A percentile compares a stretch with the other conserved stretches of the same genome.
Evolutionary conservation across 2,797 vertebrate genomes (phyloP).

Genomic region (Leuciscus waleckii): DNA sequence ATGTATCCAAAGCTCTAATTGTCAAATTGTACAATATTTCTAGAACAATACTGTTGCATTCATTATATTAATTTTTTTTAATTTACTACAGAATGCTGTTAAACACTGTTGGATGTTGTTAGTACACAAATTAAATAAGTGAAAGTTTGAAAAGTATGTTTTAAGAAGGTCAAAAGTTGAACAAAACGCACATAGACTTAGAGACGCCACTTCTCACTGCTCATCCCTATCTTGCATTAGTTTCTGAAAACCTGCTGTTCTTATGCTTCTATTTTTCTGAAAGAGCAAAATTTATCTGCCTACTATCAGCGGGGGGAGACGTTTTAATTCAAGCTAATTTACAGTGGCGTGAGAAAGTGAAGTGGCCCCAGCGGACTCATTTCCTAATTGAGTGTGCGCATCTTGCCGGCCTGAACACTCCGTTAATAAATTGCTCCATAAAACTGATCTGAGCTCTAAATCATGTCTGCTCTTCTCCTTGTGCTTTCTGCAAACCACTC

Average conservation of each 20-base stretch:
- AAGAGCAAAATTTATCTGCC: slow-evolving; percentile 39
- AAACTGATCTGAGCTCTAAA: slow-evolving; percentile 74
- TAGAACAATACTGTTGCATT: neutral
- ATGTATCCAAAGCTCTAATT: neutral
- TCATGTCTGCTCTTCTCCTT: slow-evolving; percentile 68
- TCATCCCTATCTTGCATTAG: slow-evolving; percentile 10
- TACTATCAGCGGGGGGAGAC: slow-evolving; percentile 60
- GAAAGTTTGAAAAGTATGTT: slow-evolving; percentile 9
- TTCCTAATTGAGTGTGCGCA: slow-evolving; percentile 76
- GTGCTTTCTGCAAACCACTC: slow-evolving; percentile 44
- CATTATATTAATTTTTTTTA: neutral
- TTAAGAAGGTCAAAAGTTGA: neutral
- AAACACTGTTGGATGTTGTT: neutral
- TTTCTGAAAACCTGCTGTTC: slow-evolving; percentile 27
- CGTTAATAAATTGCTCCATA: slow-evolving; percentile 74
- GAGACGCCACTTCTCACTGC: neutral
- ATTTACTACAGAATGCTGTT: slow-evolving; percentile 10
- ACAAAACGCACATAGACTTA: neutral
- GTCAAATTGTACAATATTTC: neutral
- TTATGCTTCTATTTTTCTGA: slow-evolving; percentile 40
- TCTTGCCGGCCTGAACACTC: slow-evolving; percentile 70
- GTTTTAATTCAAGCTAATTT: slow-evolving; percentile 72
- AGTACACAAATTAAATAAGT: neutral
- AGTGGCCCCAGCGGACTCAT: slow-evolving; percentile 69
- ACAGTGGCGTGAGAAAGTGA: slow-evolving; percentile 58